phyloP scores from a whole-genome alignment of 2,888 invertebrate genomes.

The Beris morrisii region DNA sequence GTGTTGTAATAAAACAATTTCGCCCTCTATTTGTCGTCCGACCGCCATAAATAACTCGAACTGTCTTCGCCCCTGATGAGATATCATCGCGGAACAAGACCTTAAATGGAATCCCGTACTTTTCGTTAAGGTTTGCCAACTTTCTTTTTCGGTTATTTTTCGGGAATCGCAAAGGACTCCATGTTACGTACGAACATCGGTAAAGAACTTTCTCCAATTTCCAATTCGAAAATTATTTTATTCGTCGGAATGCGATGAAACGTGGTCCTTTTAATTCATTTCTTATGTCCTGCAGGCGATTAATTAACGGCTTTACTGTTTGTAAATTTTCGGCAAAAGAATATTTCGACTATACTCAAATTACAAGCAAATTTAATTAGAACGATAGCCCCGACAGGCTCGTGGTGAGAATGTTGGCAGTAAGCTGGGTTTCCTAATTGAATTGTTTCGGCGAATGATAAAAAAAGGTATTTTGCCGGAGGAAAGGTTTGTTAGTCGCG shows the following conservation, averaged over 20 bases:
- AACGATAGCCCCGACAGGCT: not conserved
- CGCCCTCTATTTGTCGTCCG: constrained; percentile 22
- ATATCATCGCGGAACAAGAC: no score
- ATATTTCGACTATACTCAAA: constrained; percentile 16
- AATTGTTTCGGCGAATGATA: no score
- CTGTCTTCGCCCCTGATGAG: constrained; percentile 2
- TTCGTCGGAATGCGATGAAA: not conserved
- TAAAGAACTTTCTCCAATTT: not conserved
- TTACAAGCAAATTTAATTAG: constrained; percentile 28
- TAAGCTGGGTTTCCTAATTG: no score
- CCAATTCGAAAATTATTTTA: not conserved
- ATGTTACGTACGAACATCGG: no score
- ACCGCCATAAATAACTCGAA: constrained; percentile 17
- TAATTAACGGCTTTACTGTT: constrained; percentile 29
- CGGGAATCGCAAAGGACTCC: no score
- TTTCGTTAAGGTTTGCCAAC: no score
- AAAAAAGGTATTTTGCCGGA: no score
- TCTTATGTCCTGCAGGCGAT: constrained; percentile 22
- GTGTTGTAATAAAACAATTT: constrained; percentile 29
- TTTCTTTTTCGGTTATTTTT: no score
- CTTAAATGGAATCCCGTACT: no score
- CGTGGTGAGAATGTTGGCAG: no score
- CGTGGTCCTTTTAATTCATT: constrained; percentile 20
- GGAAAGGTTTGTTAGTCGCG: no score
- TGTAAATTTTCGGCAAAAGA: constrained; percentile 18